Evolutionary conservation across 1,140 invertebrate species (phyloP).

Genomic region (Scaptomyza graminum): DNA sequence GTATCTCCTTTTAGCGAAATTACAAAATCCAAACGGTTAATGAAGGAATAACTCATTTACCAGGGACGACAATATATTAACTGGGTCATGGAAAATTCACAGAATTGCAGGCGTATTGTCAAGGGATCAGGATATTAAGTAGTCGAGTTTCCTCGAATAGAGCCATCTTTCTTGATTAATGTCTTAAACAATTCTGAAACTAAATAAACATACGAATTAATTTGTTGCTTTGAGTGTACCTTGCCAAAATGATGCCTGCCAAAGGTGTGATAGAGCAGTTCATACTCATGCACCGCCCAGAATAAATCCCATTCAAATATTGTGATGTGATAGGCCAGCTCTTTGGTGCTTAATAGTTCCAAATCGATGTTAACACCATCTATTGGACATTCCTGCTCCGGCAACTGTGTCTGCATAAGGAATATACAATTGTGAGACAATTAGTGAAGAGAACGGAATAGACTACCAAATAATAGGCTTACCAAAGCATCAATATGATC

Average conservation of each 20-base stretch:
- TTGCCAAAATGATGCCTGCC: constrained; percentile 90
- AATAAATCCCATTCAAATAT: constrained; percentile 93
- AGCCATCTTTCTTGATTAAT: too few relatives aligned
- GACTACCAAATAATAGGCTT: constrained; percentile 73
- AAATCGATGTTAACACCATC: constrained; percentile 88
- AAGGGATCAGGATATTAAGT: too few relatives aligned
- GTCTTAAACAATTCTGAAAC: neutral
- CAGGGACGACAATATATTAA: too few relatives aligned
- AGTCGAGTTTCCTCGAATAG: too few relatives aligned
- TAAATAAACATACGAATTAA: constrained; percentile 16
- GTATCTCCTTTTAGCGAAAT: too few relatives aligned
- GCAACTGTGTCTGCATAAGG: constrained; percentile 87
- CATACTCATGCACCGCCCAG: constrained; percentile 93
- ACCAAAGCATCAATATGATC: constrained; percentile 94
- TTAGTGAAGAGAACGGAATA: neutral
- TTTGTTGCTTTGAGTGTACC: constrained; percentile 52
- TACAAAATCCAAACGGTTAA: too few relatives aligned
- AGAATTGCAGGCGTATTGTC: too few relatives aligned
- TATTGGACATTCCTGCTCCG: constrained; percentile 90
- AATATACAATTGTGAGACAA: constrained; percentile 9
- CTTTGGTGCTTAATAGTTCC: constrained; percentile 91
- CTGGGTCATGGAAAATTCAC: too few relatives aligned
- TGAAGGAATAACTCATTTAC: too few relatives aligned
- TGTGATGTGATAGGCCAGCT: constrained; percentile 93
- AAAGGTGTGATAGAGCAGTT: constrained; percentile 92